Conservation (phyloP, 1,140 invertebrate genomes). For the Triops cancriformis region DNA sequence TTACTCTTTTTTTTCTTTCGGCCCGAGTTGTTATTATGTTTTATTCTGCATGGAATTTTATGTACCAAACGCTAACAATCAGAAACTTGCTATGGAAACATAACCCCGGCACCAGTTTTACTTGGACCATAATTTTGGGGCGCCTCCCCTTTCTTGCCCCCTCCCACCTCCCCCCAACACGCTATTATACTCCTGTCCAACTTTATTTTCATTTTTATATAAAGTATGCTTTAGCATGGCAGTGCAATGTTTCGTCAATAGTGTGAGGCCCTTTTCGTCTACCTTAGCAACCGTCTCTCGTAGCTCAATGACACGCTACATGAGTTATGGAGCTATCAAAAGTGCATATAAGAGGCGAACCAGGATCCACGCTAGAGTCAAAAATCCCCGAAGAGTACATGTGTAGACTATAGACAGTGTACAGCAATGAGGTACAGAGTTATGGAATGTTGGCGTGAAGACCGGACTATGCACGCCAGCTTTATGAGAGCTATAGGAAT, state of each 20-base stretch:
- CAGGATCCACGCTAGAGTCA: neutral
- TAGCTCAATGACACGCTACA: conserved; percentile 1
- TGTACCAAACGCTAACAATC: neutral
- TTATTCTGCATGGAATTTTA: neutral
- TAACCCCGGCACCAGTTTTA: neutral
- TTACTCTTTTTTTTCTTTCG: neutral
- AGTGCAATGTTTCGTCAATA: conserved; percentile 1
- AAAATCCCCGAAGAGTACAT: neutral
- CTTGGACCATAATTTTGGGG: neutral
- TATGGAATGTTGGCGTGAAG: neutral
- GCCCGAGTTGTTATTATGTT: neutral
- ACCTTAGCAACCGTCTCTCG: conserved; percentile 9
- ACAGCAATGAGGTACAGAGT: neutral
- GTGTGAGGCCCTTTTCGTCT: neutral
- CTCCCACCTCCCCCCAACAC: neutral
- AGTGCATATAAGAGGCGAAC: conserved; percentile 1
- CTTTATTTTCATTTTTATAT: neutral
- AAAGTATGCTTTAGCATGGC: conserved; percentile 6
- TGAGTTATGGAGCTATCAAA: conserved; percentile 14
- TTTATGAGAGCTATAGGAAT: neutral
- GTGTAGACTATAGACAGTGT: neutral
- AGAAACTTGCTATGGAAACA: neutral
- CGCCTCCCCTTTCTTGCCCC: neutral
- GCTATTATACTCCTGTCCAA: neutral
- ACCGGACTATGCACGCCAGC: neutral